Evolutionary conservation across 2,113 vertebrate genomes (phyloP).

Genomic region (Falcunculus frontatus): DNA sequence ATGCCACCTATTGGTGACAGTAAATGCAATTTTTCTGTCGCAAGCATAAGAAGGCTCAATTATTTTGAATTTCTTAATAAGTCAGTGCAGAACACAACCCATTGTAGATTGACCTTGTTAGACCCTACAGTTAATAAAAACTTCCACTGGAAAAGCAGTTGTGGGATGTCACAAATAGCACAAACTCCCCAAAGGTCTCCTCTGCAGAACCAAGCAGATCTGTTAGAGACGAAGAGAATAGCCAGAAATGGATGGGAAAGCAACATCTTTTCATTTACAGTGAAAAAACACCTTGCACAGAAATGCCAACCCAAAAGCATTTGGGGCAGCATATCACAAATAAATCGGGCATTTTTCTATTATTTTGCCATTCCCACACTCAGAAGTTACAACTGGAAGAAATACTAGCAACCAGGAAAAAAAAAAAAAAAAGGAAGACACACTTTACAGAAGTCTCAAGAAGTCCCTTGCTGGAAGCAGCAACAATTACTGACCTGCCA

Average conservation of each 20-base stretch:
- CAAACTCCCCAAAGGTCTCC: background rate
- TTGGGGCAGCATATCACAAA: background rate
- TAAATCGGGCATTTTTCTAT: background rate
- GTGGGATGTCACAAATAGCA: background rate
- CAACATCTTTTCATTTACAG: background rate
- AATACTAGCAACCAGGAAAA: background rate
- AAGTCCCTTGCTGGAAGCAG: background rate
- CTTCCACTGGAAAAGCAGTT: background rate
- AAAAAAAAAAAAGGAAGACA: background rate
- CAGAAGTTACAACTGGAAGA: background rate
- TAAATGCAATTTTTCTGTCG: background rate
- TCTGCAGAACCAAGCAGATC: background rate
- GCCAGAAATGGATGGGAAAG: background rate
- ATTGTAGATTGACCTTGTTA: background rate
- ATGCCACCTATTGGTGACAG: slow-evolving; percentile 39
- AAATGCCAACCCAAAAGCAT: background rate
- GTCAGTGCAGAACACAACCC: background rate
- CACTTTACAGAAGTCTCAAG: background rate
- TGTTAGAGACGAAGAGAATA: background rate
- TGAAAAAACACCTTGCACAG: background rate
- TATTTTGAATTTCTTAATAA: background rate
- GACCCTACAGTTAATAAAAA: background rate
- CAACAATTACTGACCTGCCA: background rate
- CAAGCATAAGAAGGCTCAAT: background rate
- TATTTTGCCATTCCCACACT: background rate